Base-by-base conservation (phyloP, 2,797 vertebrate genomes). In the Cossypha dichroa region DNA sequence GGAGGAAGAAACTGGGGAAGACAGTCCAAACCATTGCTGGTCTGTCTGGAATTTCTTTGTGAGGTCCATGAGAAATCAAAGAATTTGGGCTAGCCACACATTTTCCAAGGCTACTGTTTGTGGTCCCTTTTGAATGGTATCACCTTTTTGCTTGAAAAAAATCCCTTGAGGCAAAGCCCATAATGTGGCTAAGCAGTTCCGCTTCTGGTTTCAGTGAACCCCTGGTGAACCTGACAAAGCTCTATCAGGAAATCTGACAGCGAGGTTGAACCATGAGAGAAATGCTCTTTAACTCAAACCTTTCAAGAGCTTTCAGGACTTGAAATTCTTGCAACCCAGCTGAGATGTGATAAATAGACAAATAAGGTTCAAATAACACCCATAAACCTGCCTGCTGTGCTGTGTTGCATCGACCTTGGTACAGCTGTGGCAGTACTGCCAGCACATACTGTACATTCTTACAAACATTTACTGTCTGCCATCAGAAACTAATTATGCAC, bases 191-290 rank as follows among this genome's bases (percentile, higher is more conserved):
- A 28, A 49, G 60, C 33, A 80, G 62, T 91, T 95, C 51, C 0
- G 0, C 40, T 85, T 94, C 84, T 91, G 81, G 31, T 85, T 91
- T 91, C 78, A 70, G 81, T 18, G 46, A 92, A 69, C 55, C 52
- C 56, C 81, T 79, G 64, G 78, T 60, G 68, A 97, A 78, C 84
- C 75, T 80, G 72, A 85, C 31, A 83, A 77, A 85, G 15, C 23
- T 84, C 43, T 70, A 14, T 55, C 28, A 22, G 74, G 28, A 91
- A 94, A 76, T 29, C 29, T 63, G 29, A 73, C 52, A 51, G 20
- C 16, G 59, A 88, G 12, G 33, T 20, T 87, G 77, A 94, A 72
- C 13, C 46, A 19, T 11, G 21, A 68, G 10, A 90, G 22, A 82
- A 88, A 58, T 43, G 7, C 46, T 88, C 62, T 85, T 82, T 87